A percentile compares a stretch with the other conserved stretches of the same genome.
These are phyloP conservation scores for Periophthalmus modestus DNA, from an alignment of 2,113 vertebrate genomes.

Conservation along the genomic window DNA sequence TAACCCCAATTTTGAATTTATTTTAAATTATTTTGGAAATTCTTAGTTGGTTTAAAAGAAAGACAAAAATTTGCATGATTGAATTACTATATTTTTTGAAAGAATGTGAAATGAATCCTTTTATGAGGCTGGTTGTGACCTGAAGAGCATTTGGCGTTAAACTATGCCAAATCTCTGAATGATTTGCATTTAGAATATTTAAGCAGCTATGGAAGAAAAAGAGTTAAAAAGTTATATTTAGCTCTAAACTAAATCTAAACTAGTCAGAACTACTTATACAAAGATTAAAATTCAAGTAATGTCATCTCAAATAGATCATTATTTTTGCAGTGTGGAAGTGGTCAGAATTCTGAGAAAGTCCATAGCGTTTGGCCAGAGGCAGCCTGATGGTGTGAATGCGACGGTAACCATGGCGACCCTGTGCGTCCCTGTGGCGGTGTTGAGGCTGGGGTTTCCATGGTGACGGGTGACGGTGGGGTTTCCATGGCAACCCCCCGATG, in stretches of 20 bases:
- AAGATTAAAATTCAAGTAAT: not conserved
- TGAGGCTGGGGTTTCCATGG: slow-evolving; percentile 29
- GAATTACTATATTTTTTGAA: too few relatives aligned
- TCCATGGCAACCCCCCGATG: slow-evolving; percentile 29
- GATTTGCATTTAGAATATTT: too few relatives aligned
- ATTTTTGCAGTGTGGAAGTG: slow-evolving; percentile 23
- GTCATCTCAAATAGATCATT: not conserved
- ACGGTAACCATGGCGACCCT: slow-evolving; percentile 34
- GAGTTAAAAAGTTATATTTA: not conserved
- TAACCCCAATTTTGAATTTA: too few relatives aligned
- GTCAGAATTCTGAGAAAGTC: slow-evolving; percentile 32
- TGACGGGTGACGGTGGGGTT: slow-evolving; percentile 26
- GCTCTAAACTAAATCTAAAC: not conserved
- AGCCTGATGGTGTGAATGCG: slow-evolving; percentile 11
- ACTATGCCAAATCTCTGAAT: too few relatives aligned
- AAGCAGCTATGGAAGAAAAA: too few relatives aligned
- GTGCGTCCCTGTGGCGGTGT: slow-evolving; percentile 14
- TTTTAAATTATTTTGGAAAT: too few relatives aligned
- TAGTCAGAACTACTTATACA: not conserved
- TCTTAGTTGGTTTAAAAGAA: too few relatives aligned
- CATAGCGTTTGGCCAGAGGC: slow-evolving; percentile 18
- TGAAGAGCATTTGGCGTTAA: too few relatives aligned
- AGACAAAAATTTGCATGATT: too few relatives aligned
- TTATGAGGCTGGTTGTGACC: too few relatives aligned
- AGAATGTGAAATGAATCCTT: too few relatives aligned